Percentiles rank a stretch among this genome's conserved stretches.
phyloP scores from a whole-genome alignment of 2,888 invertebrate species.

The Lordiphosa andalusiaca region DNA sequence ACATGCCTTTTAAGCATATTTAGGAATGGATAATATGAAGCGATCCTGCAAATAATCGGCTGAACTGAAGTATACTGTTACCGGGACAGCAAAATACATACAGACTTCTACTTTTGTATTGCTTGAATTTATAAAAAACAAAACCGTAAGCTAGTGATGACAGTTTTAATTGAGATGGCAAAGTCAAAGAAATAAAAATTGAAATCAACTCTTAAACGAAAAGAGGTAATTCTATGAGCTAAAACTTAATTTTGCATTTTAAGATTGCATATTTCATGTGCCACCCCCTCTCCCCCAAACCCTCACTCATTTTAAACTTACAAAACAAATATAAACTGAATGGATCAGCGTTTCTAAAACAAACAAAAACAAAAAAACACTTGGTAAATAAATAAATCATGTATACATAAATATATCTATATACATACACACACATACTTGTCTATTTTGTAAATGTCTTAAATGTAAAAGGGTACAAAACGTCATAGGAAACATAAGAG shows the following conservation, averaged over 20 bases:
- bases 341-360: conserved; percentile 65
- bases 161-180: too few species aligned
- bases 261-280: background rate
- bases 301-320: background rate
- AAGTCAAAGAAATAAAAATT: background rate
- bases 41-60: too few species aligned
- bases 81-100: too few species aligned
- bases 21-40: too few species aligned
- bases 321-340: conserved; percentile 20
- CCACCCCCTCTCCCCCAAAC: too few species aligned
- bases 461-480: conserved; percentile 23
- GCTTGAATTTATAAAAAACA: too few species aligned
- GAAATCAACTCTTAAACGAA: too few species aligned
- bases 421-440: conserved; percentile 32
- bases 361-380: conserved; percentile 36
- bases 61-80: too few species aligned
- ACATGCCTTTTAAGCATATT: too few species aligned
- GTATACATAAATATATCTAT: conserved; percentile 26
- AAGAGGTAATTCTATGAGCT: too few species aligned
- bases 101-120: too few species aligned
- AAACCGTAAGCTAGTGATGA: too few species aligned
- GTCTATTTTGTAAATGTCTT: conserved; percentile 60
- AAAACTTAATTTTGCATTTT: background rate
- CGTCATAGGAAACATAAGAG: conserved; percentile 1
- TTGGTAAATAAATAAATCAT: conserved; percentile 38